Conservation (phyloP, 1,140 invertebrate species). For the Ladona fulva region DNA sequence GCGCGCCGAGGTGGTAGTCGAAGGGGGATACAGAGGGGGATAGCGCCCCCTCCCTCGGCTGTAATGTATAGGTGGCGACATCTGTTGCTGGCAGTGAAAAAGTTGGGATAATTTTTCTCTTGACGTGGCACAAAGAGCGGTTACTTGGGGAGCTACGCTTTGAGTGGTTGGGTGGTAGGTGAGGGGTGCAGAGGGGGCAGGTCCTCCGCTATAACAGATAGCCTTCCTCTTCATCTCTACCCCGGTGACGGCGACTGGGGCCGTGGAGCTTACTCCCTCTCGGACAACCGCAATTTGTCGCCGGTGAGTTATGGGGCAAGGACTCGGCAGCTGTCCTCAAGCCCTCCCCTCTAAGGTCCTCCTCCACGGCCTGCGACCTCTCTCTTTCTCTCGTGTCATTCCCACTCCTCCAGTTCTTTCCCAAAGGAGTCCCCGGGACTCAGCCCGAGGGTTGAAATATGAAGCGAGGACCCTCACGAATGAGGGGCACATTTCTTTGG, state of each 20-base stretch:
- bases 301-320: background rate
- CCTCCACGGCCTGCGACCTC: background rate
- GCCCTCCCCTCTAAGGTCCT: background rate
- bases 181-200: background rate
- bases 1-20: background rate
- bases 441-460: background rate
- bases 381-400: background rate
- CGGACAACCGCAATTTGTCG: slow-evolving; percentile 2
- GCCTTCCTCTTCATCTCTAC: background rate
- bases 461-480: background rate
- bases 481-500: background rate
- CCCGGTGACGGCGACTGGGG: background rate
- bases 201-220: background rate
- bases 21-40: background rate
- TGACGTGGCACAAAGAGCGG: slow-evolving; percentile 1
- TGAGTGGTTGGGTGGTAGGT: background rate
- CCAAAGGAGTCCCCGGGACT: background rate
- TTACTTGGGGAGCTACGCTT: background rate
- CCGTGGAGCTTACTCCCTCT: background rate
- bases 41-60: background rate
- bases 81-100: slow-evolving; percentile 8
- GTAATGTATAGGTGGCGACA: background rate
- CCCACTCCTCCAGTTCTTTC: background rate
- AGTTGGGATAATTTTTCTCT: slow-evolving; percentile 10
- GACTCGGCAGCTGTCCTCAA: background rate